Evolutionary conservation across 2,797 vertebrate genomes (phyloP), one percentile per base, ranked within the genome.

Genomic region (Neostethus bicornis): DNA sequence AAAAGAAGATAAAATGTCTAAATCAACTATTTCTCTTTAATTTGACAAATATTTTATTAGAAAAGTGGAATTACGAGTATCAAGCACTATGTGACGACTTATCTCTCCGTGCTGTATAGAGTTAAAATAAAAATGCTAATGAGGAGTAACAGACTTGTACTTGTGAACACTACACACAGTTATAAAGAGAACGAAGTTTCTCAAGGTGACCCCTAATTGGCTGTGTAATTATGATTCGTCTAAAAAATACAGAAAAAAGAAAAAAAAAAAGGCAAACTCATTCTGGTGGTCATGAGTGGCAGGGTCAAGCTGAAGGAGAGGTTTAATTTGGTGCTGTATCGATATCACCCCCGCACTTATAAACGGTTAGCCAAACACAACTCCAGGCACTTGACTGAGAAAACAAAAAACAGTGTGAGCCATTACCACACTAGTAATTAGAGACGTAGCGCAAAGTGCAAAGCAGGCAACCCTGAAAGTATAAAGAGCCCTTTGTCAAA

Each of bases 151-250:
- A 23, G 34, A 4, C 29, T 63, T 13, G 51, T 19, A 60, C 23
- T 32, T 38, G 17, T 41, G 21, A 32, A 21, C 61, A 29, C 4
- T 19, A 38, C 37, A 46, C 29, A 45, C 35, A 63, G 61, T 66
- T 32, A 49, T 38, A 51, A 63, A 58, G 43, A 62, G 34, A 67
- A 77, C 70, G 77, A 89, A 72, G 69, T 83, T 85, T 86, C 86
- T 80, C 61, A 90, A 92, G 89, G 89, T 91, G 88, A 92, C 90
- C 87, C 64, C 68, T 87, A 91, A 90, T 90, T 90, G 88, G 81
- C 75, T 82, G 70, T 48, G 61, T 88, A 91, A 92, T 91, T 92
- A 92, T 83, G 80, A 89, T 61, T 89, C 42, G 55, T 84, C 81
- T 82, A 86, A 83, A n/a, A 85, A 90, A 87, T 78, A 88, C 64